Evolutionary conservation across 2,113 vertebrate genomes (phyloP), one percentile per base, ranked within the genome.

Genomic region (Anoura caudifer): DNA sequence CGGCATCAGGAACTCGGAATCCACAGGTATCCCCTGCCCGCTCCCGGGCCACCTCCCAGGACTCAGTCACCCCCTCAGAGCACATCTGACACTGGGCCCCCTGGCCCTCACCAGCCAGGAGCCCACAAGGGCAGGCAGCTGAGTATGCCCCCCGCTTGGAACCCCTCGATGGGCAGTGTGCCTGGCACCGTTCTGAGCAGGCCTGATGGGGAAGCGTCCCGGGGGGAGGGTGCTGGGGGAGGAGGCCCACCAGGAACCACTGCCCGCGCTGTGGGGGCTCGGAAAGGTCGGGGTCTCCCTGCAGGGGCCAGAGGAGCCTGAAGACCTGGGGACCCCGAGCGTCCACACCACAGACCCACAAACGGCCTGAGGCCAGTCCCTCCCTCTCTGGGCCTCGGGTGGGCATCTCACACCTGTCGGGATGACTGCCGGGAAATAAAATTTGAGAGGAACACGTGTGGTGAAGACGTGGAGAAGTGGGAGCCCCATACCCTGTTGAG

Each of bases 211-310:
- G 31, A 31, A 69, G 70, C 33, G 1, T 12, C n/a, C 59, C 31
- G 15, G 59, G 47, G 43, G 1, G 1, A 0, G 0, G 8, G 19
- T 0, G 1, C 72, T 0, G 17, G 50, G 28, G 2, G 15, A 7
- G 36, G 8, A 12, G 22, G 31, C n/a, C 0, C 12, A 0, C 4
- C 24, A 4, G 26, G 67, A 22, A 4, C 0, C 0, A 0, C 7
- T 0, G 3, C 7, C 13, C n/a, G 2, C 9, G 24, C 61, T 63
- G 7, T 10, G 0, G 47, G 24, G 47, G 80, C 79, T 45, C 14
- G 0, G 26, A 69, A 6, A 15, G 50, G n/a, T 2, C 12, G 4
- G 3, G 2, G 14, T 20, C 75, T 26, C 24, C 67, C 72, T 22
- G 3, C 28, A 67, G 56, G 72, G 0, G 36, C 33, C 45, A n/a